These are phyloP conservation scores for Drosophila funebris DNA, from an alignment of 1,140 invertebrate species.

Conservation along the genomic window DNA sequence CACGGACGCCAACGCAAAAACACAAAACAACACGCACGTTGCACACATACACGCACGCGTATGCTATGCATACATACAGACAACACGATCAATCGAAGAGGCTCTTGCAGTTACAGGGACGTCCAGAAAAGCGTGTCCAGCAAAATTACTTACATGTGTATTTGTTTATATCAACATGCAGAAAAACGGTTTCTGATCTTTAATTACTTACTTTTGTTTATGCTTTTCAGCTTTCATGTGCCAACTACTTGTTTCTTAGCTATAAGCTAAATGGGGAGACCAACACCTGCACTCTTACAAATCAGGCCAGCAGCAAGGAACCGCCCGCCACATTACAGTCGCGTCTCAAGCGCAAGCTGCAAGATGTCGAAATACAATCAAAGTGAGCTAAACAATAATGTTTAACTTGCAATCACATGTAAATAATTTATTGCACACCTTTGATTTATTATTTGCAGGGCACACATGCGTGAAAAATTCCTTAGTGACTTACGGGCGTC, in stretches of 20 bases:
- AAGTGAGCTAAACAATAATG: constrained; percentile 86
- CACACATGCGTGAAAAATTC: constrained; percentile 99
- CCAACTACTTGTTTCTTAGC: constrained; percentile 94
- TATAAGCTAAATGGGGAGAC: constrained; percentile 90
- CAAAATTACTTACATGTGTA: background rate
- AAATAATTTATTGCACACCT: background rate
- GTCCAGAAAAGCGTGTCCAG: constrained; percentile 11
- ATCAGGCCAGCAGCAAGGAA: constrained; percentile 85
- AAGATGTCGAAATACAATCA: constrained; percentile 97
- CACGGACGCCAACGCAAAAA: constrained; percentile 64
- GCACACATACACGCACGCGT: constrained; percentile 21
- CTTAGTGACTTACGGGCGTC: constrained; percentile 96
- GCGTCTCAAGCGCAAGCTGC: constrained; percentile 92
- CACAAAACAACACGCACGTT: constrained; percentile 53
- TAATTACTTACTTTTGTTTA: constrained; percentile 40
- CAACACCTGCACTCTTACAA: constrained; percentile 90
- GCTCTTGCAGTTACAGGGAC: constrained; percentile 32
- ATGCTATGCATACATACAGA: background rate
- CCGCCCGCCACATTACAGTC: constrained; percentile 85
- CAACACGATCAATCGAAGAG: constrained; percentile 31
- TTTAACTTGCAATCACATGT: constrained; percentile 4
- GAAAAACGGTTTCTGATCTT: background rate
- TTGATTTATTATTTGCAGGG: constrained; percentile 85
- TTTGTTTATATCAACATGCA: background rate
- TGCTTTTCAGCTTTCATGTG: constrained; percentile 92